Evolutionary conservation across 2,797 vertebrate species (phyloP).

Genomic region (Premnoplex brunnescens): DNA sequence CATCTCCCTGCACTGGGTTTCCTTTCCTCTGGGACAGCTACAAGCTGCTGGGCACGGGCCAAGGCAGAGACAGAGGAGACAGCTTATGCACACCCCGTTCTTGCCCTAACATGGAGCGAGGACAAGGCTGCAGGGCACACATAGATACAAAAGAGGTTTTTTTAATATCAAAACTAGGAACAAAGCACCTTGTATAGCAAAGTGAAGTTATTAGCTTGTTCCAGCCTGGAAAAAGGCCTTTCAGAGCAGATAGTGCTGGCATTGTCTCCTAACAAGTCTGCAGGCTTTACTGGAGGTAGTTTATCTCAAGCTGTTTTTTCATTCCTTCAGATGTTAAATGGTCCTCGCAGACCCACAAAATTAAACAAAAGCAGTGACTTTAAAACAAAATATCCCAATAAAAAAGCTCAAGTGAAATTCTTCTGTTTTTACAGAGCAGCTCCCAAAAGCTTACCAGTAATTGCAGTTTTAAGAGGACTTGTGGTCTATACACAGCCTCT

Average conservation of each 20-base stretch:
- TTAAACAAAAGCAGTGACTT: conserved; percentile 1
- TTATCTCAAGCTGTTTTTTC: conserved; percentile 13
- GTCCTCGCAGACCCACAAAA: background rate
- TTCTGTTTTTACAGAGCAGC: background rate
- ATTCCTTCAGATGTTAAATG: background rate
- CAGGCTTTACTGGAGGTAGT: conserved; percentile 1
- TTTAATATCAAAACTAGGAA: background rate
- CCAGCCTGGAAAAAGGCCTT: background rate
- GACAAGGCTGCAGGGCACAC: conserved; percentile 4
- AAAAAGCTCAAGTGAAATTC: background rate
- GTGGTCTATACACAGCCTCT: background rate
- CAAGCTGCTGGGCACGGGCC: conserved; percentile 22
- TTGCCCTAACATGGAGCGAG: conserved; percentile 64
- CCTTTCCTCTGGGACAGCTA: background rate
- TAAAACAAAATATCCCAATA: background rate
- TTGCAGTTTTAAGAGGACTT: background rate
- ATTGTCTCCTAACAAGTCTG: conserved; percentile 3
- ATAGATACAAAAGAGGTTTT: background rate
- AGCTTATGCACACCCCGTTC: background rate
- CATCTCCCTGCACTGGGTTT: background rate
- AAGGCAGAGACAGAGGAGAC: conserved; percentile 28
- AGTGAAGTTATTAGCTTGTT: background rate
- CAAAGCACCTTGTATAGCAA: conserved; percentile 53
- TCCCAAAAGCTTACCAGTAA: background rate
- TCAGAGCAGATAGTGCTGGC: background rate